phyloP scores from a whole-genome alignment of 2,888 invertebrate species.

The Hypercompe scribonia region DNA sequence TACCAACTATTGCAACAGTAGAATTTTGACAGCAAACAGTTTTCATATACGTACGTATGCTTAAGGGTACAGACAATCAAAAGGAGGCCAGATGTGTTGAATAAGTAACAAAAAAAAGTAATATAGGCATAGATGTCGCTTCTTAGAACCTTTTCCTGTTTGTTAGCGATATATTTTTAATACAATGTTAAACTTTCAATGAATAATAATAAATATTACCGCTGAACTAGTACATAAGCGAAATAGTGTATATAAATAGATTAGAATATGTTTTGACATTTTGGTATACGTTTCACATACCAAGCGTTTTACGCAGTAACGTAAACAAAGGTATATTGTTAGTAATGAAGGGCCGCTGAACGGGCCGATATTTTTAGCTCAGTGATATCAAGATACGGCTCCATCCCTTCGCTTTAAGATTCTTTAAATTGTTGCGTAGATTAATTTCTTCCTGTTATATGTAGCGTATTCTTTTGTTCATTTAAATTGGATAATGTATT shows the following conservation, averaged over 20 bases:
- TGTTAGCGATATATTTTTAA: background rate
- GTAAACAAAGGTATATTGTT: slow-evolving; percentile 74
- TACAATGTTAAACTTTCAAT: background rate
- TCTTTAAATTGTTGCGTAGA: slow-evolving; percentile 36
- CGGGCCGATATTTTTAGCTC: slow-evolving; percentile 69
- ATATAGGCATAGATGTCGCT: background rate
- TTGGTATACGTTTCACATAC: slow-evolving; percentile 51
- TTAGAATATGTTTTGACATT: slow-evolving; percentile 54
- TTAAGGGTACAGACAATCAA: background rate
- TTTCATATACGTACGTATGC: background rate
- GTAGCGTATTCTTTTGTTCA: background rate
- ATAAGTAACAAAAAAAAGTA: background rate
- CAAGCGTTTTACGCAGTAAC: slow-evolving; percentile 60
- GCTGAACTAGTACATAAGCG: too few relatives aligned
- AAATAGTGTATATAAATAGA: background rate
- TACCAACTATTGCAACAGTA: too few relatives aligned
- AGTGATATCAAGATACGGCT: slow-evolving; percentile 69
- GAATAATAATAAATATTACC: too few relatives aligned
- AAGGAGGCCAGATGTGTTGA: background rate
- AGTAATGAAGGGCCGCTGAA: slow-evolving; percentile 69
- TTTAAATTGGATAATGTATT: background rate
- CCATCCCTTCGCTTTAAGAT: slow-evolving; percentile 72
- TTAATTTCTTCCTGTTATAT: slow-evolving; percentile 22
- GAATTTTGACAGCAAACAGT: background rate
- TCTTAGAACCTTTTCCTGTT: background rate